A percentile compares a stretch with the other conserved stretches of the same genome.
Evolutionary conservation across 2,797 vertebrate genomes (phyloP).

Genomic region (Eospalax fontanierii): DNA sequence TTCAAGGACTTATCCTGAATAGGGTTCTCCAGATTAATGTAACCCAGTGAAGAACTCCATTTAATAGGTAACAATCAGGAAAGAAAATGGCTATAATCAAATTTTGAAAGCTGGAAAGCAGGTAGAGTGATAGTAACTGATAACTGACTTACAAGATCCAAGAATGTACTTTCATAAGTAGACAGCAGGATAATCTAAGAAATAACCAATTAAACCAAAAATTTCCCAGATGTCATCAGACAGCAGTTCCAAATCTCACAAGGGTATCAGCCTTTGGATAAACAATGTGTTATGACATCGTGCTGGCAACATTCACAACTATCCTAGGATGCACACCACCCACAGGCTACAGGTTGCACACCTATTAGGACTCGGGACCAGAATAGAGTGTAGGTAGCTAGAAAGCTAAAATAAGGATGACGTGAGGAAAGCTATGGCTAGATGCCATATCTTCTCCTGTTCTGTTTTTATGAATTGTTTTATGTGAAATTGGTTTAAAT

Average conservation of each 20-base stretch:
- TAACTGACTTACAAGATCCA: not conserved
- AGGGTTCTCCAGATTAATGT: not conserved
- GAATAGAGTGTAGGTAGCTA: not conserved
- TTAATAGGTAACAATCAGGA: not conserved
- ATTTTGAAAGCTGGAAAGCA: conserved; percentile 35
- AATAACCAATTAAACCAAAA: not conserved
- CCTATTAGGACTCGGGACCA: not conserved
- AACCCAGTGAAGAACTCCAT: not conserved
- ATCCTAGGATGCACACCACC: no score
- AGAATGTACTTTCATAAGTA: not conserved
- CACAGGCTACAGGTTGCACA: no score
- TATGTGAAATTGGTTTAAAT: conserved; percentile 38
- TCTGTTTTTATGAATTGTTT: not conserved
- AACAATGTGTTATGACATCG: no score
- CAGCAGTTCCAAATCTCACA: not conserved
- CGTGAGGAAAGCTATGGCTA: not conserved
- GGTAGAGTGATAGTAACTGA: not conserved
- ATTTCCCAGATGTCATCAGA: not conserved
- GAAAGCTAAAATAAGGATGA: conserved; percentile 30
- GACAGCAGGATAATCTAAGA: not conserved
- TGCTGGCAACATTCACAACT: no score
- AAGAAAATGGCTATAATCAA: not conserved
- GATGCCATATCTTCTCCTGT: not conserved
- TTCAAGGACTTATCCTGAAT: conserved; percentile 28
- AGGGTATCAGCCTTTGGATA: no score